These are phyloP conservation scores for Eumacrocentrus americanus DNA, from an alignment of 2,888 invertebrate genomes.

Conservation along the genomic window DNA sequence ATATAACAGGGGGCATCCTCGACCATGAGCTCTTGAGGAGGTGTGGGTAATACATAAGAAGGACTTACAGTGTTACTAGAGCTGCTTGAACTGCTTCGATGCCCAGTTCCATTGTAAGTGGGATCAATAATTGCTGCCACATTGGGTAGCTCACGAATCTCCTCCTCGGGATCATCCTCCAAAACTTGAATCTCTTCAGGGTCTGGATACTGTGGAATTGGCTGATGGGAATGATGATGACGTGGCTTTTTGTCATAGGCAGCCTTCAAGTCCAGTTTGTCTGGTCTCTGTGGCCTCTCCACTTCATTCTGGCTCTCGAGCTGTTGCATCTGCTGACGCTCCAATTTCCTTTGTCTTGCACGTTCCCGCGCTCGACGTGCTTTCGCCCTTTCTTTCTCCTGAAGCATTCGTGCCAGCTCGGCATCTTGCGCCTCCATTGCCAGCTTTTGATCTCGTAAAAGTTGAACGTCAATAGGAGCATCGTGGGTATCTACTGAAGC, in stretches of 20 bases:
- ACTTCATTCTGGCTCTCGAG: constrained; percentile 55
- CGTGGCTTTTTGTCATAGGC: constrained; percentile 35
- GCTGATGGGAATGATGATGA: constrained; percentile 28
- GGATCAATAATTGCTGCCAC: constrained; percentile 74
- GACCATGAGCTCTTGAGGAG: constrained; percentile 50
- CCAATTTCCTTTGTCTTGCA: constrained; percentile 62
- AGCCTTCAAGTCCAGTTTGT: constrained; percentile 52
- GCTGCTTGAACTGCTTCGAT: constrained; percentile 49
- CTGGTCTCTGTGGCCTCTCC: constrained; percentile 55
- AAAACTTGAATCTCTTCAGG: constrained; percentile 60
- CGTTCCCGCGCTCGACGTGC: constrained; percentile 74
- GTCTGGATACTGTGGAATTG: constrained; percentile 49
- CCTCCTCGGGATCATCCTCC: constrained; percentile 48
- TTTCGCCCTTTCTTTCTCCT: constrained; percentile 76
- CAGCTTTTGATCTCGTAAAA: constrained; percentile 66
- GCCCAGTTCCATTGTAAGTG: constrained; percentile 63
- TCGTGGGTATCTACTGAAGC: constrained; percentile 66
- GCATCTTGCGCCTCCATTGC: constrained; percentile 83
- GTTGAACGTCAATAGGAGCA: constrained; percentile 47
- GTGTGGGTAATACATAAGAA: constrained; percentile 54
- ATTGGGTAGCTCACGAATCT: constrained; percentile 60
- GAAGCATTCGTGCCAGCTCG: constrained; percentile 77
- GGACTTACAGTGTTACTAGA: constrained; percentile 56
- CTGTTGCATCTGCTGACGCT: constrained; percentile 65
- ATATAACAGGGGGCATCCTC: constrained; percentile 74